phyloP scores from a whole-genome alignment of 1,140 invertebrate species.

The Parapsyche elsis region DNA sequence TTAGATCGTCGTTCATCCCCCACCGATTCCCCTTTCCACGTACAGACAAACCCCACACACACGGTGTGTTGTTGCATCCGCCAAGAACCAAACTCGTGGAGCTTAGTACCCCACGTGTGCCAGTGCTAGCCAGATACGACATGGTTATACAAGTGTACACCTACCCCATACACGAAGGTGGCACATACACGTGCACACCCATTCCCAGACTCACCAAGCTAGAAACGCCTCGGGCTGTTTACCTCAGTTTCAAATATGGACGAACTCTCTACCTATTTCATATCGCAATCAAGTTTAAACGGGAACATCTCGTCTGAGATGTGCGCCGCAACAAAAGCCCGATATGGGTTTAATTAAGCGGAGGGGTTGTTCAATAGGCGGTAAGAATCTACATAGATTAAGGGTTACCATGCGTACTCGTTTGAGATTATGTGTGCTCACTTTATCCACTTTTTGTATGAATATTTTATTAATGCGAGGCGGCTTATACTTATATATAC shows the following conservation, averaged over 20 bases:
- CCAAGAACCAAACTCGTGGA: neutral
- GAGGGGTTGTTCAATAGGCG: no score
- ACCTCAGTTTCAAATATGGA: conserved; percentile 53
- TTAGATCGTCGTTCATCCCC: conserved; percentile 2
- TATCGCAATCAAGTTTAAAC: conserved; percentile 36
- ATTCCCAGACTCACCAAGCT: conserved; percentile 8
- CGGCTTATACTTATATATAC: neutral
- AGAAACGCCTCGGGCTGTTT: conserved; percentile 45
- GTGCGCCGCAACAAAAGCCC: no score
- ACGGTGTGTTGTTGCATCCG: neutral
- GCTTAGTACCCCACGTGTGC: neutral
- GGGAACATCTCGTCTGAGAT: conserved; percentile 18
- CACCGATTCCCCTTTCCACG: neutral
- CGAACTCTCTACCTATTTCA: conserved; percentile 28
- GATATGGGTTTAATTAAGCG: no score
- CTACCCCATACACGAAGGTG: neutral
- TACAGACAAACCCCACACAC: conserved; percentile 17
- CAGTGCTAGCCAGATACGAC: neutral
- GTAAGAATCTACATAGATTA: no score
- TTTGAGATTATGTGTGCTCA: no score
- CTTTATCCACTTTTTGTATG: no score
- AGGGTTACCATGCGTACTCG: no score
- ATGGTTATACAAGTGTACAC: no score
- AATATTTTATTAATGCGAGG: no score
- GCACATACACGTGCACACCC: neutral